These are phyloP conservation scores for Danio tinwini DNA, from an alignment of 2,797 vertebrate genomes.

Conservation along the genomic window DNA sequence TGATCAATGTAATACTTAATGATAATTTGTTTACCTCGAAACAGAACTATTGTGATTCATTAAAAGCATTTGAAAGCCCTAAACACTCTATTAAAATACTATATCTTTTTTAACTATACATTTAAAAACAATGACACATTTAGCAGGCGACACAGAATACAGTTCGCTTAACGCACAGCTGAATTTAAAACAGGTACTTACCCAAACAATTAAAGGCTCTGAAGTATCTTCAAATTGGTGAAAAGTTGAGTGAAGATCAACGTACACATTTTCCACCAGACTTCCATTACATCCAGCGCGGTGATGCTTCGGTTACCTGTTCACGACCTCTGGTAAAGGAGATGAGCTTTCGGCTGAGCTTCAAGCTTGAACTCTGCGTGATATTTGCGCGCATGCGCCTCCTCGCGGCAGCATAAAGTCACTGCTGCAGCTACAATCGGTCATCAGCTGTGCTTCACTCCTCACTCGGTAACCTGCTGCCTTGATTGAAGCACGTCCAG, in stretches of 20 bases:
- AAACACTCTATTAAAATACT: background rate
- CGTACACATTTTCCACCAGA: background rate
- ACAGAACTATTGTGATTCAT: background rate
- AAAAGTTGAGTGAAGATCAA: background rate
- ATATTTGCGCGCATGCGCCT: background rate
- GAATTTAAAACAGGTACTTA: conserved; percentile 3
- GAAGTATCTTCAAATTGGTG: background rate
- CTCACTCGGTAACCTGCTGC: background rate
- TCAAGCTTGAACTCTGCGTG: background rate
- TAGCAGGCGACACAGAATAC: background rate
- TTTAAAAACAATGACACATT: background rate
- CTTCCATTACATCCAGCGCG: background rate
- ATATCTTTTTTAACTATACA: background rate
- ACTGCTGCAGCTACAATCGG: background rate
- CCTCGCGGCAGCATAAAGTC: background rate
- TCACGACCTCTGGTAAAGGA: conserved; percentile 16
- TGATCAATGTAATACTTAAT: background rate
- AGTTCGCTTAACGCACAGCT: background rate
- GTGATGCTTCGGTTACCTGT: conserved; percentile 27
- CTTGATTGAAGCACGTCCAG: background rate
- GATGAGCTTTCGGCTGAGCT: conserved; percentile 3
- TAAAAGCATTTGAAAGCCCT: background rate
- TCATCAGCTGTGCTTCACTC: background rate
- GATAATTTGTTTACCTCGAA: background rate
- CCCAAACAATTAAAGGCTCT: background rate